Evolutionary conservation across 2,113 vertebrate genomes (phyloP).

Genomic region (Erinaceus europaeus): DNA sequence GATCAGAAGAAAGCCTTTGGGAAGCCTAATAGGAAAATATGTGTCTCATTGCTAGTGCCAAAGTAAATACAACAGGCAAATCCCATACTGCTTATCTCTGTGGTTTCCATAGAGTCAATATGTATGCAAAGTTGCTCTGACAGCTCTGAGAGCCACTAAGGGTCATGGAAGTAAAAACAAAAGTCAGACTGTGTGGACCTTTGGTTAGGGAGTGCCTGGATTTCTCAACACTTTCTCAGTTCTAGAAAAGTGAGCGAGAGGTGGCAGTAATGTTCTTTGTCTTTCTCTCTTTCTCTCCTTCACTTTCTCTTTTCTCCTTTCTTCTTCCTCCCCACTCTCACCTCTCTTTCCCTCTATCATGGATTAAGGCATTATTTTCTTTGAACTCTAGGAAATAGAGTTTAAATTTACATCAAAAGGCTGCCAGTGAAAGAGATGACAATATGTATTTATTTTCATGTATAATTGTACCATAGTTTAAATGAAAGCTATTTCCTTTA

Average conservation of each 20-base stretch:
- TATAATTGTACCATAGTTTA: not conserved
- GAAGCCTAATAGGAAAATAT: not conserved
- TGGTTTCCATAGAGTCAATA: slow-evolving; percentile 33
- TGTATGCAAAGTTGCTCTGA: not conserved
- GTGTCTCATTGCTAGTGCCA: slow-evolving; percentile 1
- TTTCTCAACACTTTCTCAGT: slow-evolving; percentile 6
- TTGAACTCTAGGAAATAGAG: slow-evolving; percentile 4
- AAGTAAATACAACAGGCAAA: slow-evolving; percentile 19
- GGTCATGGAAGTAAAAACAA: slow-evolving; percentile 44
- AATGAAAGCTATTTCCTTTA: not conserved
- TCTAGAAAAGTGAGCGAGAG: slow-evolving; percentile 48
- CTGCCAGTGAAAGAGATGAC: not conserved
- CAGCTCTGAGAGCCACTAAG: not conserved
- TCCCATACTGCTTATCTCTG: slow-evolving; percentile 25
- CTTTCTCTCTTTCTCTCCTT: not conserved
- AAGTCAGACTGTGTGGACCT: slow-evolving; percentile 9
- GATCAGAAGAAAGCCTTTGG: slow-evolving; percentile 12
- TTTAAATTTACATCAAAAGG: not conserved
- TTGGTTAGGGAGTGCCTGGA: not conserved
- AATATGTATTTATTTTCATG: slow-evolving; percentile 20
- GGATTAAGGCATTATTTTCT: slow-evolving; percentile 32
- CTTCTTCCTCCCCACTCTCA: not conserved
- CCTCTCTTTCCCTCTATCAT: not conserved
- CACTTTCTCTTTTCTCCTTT: not conserved
- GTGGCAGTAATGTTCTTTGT: slow-evolving; percentile 51